Evolutionary conservation across 2,888 invertebrate species (phyloP).

Genomic region (Drosophila rellima): DNA sequence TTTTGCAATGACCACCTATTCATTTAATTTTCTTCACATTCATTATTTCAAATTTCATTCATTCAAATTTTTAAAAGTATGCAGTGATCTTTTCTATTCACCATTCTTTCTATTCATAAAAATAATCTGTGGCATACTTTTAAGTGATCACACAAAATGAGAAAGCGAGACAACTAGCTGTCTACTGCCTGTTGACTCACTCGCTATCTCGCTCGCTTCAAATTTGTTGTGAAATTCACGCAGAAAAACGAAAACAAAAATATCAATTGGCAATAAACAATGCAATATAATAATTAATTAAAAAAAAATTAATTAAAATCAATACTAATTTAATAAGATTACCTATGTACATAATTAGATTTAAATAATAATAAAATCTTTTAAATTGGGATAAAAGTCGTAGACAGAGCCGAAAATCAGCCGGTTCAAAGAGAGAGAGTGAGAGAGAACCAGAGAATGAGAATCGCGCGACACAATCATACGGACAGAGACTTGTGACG

Average conservation of each 20-base stretch:
- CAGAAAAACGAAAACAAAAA: conserved; percentile 23
- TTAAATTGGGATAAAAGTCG: not conserved
- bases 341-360: not conserved
- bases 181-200: not conserved
- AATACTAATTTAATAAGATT: not conserved
- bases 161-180: conserved; percentile 32
- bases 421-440: conserved; percentile 15
- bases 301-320: conserved; percentile 5
- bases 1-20: conserved; percentile 25
- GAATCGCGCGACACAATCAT: conserved; percentile 6
- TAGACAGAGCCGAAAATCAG: conserved; percentile 23
- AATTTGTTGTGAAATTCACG: conserved; percentile 69
- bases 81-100: not conserved
- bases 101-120: not conserved
- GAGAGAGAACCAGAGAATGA: conserved; percentile 9
- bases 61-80: conserved; percentile 1
- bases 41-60: not conserved
- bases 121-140: conserved; percentile 56
- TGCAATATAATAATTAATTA: conserved; percentile 6
- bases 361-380: not conserved
- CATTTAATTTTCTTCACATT: not conserved
- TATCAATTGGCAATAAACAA: not conserved
- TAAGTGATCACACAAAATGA: not conserved
- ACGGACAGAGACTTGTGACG: conserved; percentile 14
- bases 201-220: conserved; percentile 32